Evolutionary conservation across 2,888 invertebrate species (phyloP), one percentile per base, ranked within the genome.

Genomic region (Amphiduros pacificus): DNA sequence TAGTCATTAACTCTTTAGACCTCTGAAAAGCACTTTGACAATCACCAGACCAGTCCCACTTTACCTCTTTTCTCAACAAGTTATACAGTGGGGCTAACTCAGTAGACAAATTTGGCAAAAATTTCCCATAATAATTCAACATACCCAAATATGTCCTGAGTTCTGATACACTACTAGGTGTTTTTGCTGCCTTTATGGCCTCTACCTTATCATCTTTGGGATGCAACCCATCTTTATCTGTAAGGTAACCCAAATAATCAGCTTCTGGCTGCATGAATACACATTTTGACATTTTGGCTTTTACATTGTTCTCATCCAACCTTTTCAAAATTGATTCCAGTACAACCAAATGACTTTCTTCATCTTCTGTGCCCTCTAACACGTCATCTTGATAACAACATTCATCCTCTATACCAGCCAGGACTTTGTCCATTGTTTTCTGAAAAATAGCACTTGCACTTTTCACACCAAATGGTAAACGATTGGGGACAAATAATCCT

Each of bases 1-100:
- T 55, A 5, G 48, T 24, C 22, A 74, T 50, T 9, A 62, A 26
- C 17, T 54, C 32, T 59, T 74, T 74, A 1, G 49, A 31, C 26
- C n/a, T 1, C 40, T 2, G 20, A 40, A 61, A 56, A 6, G 41
- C 40, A 20, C 26, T 26, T 9, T 51, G 28, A 24, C 51, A 24
- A 6, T 11, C 51, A n/a, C 9, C 2, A 4, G 31, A 11, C 53
- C 53, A 53, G 4, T 32, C 20, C n/a, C 20, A 53, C 2, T 9
- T 4, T 9, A 31, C 53, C 3, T 29, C 53, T n/a, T 29, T 31
- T 32, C 20, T 6, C 11, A 24, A 17, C n/a, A 53, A n/a, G 6
- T 32, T 28, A 24, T 53, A 26, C 6, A 53, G 20, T 29, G 53
- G 53, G 5, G 20, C 11, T 11, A 17, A 20, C 11, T 17, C 31